Percentiles rank a stretch among this genome's conserved stretches.
These are phyloP conservation scores for Squalus acanthias DNA, from an alignment of 2,797 vertebrate genomes.

Conservation along the genomic window DNA sequence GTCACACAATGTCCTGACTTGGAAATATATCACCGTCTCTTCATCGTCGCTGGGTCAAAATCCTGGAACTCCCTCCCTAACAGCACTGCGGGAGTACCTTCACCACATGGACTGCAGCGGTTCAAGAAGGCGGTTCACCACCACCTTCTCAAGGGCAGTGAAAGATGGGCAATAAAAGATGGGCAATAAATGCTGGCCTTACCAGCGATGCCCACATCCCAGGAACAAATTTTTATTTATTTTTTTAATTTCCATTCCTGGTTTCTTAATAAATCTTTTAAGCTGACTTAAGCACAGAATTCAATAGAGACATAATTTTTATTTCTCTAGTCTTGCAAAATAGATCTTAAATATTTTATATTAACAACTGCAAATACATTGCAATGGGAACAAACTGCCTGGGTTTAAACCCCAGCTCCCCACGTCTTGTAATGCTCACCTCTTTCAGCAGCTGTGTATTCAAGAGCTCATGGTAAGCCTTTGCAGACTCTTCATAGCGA, in stretches of 20 bases:
- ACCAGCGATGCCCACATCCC: no score
- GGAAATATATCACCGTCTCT: no score
- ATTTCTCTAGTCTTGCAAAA: not conserved
- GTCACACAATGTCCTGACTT: no score
- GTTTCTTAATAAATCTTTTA: not conserved
- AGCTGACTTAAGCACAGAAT: not conserved
- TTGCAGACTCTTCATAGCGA: constrained; percentile 86
- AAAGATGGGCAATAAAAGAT: no score
- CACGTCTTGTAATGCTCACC: constrained; percentile 58
- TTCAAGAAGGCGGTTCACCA: no score
- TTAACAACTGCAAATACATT: not conserved
- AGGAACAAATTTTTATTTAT: no score
- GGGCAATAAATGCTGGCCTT: no score
- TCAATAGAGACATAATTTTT: not conserved
- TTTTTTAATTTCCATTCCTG: not conserved
- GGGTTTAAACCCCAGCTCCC: not conserved
- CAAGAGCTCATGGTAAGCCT: constrained; percentile 89
- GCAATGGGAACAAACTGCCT: not conserved
- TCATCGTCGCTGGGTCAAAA: no score
- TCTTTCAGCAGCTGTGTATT: constrained; percentile 88
- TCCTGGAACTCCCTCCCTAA: no score
- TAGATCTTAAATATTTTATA: not conserved
- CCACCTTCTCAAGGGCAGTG: no score
- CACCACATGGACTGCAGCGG: no score
- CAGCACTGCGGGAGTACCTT: no score